These are phyloP conservation scores for Montifringilla adamsi DNA, from an alignment of 2,113 vertebrate species.

Conservation along the genomic window DNA sequence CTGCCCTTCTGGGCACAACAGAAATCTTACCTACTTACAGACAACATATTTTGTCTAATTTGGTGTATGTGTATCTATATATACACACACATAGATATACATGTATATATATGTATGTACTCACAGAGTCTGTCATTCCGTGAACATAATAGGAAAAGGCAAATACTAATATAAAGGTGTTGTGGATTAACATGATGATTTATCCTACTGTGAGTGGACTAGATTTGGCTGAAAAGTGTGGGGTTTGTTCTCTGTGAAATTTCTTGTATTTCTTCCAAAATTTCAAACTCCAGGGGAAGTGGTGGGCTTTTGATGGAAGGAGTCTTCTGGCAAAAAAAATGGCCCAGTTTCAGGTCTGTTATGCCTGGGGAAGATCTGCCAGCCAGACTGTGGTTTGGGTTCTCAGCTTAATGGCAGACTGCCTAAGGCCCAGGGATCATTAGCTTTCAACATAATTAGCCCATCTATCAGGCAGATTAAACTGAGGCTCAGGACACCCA, in stretches of 20 bases:
- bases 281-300: neutral
- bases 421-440: neutral
- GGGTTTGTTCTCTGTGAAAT: neutral
- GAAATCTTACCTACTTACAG: conserved; percentile 17
- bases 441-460: conserved; percentile 28
- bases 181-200: neutral
- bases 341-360: neutral
- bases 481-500: neutral
- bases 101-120: neutral
- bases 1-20: neutral
- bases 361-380: neutral
- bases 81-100: rapidly evolving
- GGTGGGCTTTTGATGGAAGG: neutral
- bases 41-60: conserved; percentile 16
- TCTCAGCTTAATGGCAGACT: neutral
- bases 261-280: neutral
- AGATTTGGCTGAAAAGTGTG: neutral
- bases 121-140: neutral
- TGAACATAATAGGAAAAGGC: neutral
- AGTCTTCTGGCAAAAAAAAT: neutral
- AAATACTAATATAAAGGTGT: neutral
- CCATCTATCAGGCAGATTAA: conserved; percentile 2
- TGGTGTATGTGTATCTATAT: neutral
- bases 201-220: neutral
- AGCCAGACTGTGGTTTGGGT: neutral